phyloP scores from a whole-genome alignment of 2,888 invertebrate species.

The Linnaemya vulpina region DNA sequence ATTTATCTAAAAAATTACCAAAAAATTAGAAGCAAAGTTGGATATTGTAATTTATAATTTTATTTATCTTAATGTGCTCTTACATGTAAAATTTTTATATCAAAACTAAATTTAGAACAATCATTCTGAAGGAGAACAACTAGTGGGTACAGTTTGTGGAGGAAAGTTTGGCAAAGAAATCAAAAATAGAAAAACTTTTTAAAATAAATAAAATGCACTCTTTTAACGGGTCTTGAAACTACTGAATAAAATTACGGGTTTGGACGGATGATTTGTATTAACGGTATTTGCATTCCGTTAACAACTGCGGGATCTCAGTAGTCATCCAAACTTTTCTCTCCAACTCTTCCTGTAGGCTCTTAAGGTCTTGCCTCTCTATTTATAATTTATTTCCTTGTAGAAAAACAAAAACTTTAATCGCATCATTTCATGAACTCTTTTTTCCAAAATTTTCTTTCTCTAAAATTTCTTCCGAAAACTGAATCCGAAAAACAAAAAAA shows the following conservation, averaged over 20 bases:
- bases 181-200: neutral
- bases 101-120: neutral
- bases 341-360: neutral
- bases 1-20: neutral
- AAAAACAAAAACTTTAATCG: constrained; percentile 24
- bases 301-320: no score
- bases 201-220: neutral
- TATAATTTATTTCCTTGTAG: constrained; percentile 8
- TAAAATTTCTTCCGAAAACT: constrained; percentile 23
- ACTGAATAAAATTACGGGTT: no score
- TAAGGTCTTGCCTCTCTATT: neutral
- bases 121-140: constrained; percentile 1
- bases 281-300: no score
- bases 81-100: neutral
- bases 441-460: constrained; percentile 53
- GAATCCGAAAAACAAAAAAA: constrained; percentile 32
- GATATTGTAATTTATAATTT: constrained; percentile 3
- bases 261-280: no score
- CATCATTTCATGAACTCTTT: constrained; percentile 46
- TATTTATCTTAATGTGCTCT: neutral
- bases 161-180: constrained; percentile 10
- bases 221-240: no score
- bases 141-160: neutral
- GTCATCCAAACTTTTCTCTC: neutral
- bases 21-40: neutral